phyloP scores from a whole-genome alignment of 2,797 vertebrate species.

The Limnodromus scolopaceus region DNA sequence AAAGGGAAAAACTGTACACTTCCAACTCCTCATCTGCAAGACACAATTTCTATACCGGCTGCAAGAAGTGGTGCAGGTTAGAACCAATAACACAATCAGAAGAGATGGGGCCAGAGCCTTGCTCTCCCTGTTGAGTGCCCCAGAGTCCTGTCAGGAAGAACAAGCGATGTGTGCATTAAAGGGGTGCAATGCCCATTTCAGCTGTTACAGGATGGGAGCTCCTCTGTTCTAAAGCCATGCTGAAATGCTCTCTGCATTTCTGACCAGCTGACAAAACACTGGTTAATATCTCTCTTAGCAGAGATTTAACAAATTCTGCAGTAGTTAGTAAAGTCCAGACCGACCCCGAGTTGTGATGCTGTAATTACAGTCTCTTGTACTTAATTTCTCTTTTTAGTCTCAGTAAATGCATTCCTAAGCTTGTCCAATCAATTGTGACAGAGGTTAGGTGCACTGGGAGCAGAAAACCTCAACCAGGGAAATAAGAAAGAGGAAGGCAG shows the following conservation, averaged over 20 bases:
- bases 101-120: background rate
- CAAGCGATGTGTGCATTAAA: background rate
- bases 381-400: background rate
- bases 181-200: background rate
- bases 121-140: background rate
- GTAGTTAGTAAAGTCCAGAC: background rate
- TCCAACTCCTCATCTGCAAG: background rate
- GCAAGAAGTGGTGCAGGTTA: background rate
- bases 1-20: background rate
- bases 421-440: background rate
- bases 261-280: background rate
- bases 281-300: background rate
- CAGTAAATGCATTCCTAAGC: background rate
- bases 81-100: background rate
- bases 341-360: background rate
- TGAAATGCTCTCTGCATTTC: background rate
- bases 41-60: background rate
- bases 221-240: background rate
- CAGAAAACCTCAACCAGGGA: background rate
- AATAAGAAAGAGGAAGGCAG: background rate
- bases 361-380: background rate
- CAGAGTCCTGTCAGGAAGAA: background rate
- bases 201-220: background rate
- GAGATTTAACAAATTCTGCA: background rate
- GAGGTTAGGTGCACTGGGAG: background rate